These are phyloP conservation scores for Microctonus brassicae DNA, from an alignment of 2,888 invertebrate species.

Conservation along the genomic window DNA sequence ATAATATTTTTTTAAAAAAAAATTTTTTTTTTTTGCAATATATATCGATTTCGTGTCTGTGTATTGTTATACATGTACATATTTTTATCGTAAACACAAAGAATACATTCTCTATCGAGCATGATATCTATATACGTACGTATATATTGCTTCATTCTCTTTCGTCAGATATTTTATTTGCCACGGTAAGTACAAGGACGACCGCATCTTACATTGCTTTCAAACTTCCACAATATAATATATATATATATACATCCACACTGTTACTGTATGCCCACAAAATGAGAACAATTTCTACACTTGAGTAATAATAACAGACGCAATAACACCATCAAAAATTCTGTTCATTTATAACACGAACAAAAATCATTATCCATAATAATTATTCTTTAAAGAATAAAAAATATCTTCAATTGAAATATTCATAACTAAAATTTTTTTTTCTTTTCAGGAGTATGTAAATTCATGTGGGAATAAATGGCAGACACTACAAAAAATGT, in stretches of 20 bases:
- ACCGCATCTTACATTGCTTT: constrained; percentile 45
- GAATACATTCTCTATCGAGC: constrained; percentile 8
- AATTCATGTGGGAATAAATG: not conserved
- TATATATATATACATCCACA: not conserved
- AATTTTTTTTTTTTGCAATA: not conserved
- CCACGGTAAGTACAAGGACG: constrained; percentile 45
- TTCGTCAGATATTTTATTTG: constrained; percentile 33
- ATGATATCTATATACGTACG: not conserved
- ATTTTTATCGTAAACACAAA: not conserved
- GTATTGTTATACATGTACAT: not conserved
- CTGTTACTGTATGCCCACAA: not conserved
- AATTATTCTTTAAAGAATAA: not conserved
- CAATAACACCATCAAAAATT: not conserved
- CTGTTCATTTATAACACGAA: not conserved
- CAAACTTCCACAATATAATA: constrained; percentile 21
- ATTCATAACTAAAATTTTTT: not conserved
- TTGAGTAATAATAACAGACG: not conserved
- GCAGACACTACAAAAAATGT: not conserved
- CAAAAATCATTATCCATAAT: not conserved
- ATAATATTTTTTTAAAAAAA: not conserved
- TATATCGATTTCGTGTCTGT: not conserved
- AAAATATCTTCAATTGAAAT: not conserved
- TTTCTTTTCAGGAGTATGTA: not conserved
- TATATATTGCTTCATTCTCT: constrained; percentile 27
- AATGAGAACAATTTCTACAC: constrained; percentile 6